A percentile compares a stretch with the other conserved stretches of the same genome.
Conservation (phyloP, 2,113 vertebrate genomes). For the Aspiorhynchus laticeps region DNA sequence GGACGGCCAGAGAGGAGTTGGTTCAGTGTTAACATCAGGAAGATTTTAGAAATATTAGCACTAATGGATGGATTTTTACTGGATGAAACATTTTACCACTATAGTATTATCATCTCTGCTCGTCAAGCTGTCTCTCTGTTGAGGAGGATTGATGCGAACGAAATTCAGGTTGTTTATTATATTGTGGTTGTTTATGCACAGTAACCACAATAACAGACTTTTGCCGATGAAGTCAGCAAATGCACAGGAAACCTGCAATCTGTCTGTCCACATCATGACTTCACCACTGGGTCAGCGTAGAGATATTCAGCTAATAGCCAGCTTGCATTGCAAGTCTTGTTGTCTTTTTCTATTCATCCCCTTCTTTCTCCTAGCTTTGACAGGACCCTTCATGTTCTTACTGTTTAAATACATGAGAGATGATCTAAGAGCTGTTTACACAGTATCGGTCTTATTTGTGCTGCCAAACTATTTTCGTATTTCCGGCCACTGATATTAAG, state of each 20-base stretch:
- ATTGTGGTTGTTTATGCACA: not conserved
- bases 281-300: constrained; percentile 10
- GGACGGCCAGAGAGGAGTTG: constrained; percentile 9
- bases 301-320: not conserved
- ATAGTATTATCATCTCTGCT: not conserved
- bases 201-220: constrained; percentile 3
- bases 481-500: constrained; percentile 9
- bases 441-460: constrained; percentile 15
- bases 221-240: constrained; percentile 23
- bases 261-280: constrained; percentile 4
- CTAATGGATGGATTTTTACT: constrained; percentile 8
- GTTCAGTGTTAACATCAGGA: not conserved
- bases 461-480: not conserved
- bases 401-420: constrained; percentile 17
- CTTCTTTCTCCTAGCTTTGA: not conserved
- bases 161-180: not conserved
- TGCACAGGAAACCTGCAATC: constrained; percentile 15
- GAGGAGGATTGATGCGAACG: not conserved
- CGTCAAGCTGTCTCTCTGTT: not conserved
- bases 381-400: not conserved
- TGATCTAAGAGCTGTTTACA: constrained; percentile 14
- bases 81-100: not conserved
- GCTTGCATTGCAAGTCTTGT: not conserved
- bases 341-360: not conserved
- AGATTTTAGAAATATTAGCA: constrained; percentile 21